Conservation (phyloP, 2,888 invertebrate genomes). For the Leucophenga montana region DNA sequence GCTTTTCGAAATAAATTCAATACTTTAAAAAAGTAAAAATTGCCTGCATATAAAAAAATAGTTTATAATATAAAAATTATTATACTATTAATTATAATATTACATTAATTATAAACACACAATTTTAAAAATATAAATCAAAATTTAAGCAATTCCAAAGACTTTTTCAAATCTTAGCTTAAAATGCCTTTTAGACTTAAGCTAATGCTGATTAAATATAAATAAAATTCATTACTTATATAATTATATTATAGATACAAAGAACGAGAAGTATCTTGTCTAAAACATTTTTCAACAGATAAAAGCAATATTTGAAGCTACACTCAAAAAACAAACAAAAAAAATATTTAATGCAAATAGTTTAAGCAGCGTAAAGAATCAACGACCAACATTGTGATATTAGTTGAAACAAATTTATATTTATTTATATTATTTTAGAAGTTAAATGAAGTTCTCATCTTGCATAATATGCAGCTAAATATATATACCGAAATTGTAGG, state of each 20-base stretch:
- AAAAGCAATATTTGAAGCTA: constrained; percentile 21
- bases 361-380: constrained; percentile 44
- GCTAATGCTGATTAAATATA: constrained; percentile 43
- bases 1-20: constrained; percentile 55
- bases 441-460: neutral
- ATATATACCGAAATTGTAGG: no score
- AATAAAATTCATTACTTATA: constrained; percentile 14
- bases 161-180: constrained; percentile 62
- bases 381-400: constrained; percentile 65
- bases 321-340: no score
- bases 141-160: constrained; percentile 45
- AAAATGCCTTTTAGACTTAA: constrained; percentile 64
- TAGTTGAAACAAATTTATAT: constrained; percentile 65
- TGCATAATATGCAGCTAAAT: neutral
- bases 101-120: constrained; percentile 9
- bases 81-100: constrained; percentile 45
- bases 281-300: no score
- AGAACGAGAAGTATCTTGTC: no score
- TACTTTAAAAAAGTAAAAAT: constrained; percentile 26
- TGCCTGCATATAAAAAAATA: constrained; percentile 29
- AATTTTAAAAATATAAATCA: neutral
- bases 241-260: constrained; percentile 25
- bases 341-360: constrained; percentile 27
- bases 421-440: constrained; percentile 53
- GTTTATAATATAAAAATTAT: constrained; percentile 44